These are phyloP conservation scores for Trematocara stigmaticum DNA, from an alignment of 2,113 vertebrate species.

Conservation along the genomic window DNA sequence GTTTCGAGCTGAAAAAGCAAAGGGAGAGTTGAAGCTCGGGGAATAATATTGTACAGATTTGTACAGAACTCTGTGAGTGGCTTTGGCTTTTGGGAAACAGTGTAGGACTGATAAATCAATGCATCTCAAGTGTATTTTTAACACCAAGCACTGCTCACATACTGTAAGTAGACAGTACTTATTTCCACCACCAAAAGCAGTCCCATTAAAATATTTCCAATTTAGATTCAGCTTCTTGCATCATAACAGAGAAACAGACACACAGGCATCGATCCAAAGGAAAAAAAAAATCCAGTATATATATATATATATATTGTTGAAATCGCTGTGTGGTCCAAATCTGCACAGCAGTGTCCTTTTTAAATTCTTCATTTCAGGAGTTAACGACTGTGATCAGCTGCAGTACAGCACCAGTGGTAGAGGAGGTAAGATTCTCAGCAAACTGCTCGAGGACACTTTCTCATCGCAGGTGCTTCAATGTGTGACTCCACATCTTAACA, in stretches of 20 bases:
- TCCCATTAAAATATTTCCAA: slow-evolving; percentile 54
- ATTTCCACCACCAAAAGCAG: slow-evolving; percentile 27
- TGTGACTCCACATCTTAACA: not conserved
- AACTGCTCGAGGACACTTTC: not conserved
- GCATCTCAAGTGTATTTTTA: not conserved
- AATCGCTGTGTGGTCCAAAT: not conserved
- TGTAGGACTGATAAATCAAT: not conserved
- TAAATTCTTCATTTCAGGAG: not conserved
- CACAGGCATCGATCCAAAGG: not conserved
- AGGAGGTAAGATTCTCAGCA: not conserved
- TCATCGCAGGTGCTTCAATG: not conserved
- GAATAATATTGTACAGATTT: not conserved
- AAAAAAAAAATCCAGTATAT: not conserved
- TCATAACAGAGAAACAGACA: not conserved
- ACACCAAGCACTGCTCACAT: not conserved
- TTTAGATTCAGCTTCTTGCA: slow-evolving; percentile 29
- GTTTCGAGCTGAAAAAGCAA: not conserved
- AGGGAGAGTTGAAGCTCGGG: not conserved
- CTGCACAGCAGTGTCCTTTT: not conserved
- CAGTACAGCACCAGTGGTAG: not conserved
- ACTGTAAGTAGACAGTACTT: not conserved
- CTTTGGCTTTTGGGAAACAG: not conserved
- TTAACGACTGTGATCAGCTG: not conserved
- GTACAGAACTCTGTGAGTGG: not conserved
- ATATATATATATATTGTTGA: not conserved